Conservation (phyloP, 2,113 vertebrate species). For the Onychostruthus taczanowskii region DNA sequence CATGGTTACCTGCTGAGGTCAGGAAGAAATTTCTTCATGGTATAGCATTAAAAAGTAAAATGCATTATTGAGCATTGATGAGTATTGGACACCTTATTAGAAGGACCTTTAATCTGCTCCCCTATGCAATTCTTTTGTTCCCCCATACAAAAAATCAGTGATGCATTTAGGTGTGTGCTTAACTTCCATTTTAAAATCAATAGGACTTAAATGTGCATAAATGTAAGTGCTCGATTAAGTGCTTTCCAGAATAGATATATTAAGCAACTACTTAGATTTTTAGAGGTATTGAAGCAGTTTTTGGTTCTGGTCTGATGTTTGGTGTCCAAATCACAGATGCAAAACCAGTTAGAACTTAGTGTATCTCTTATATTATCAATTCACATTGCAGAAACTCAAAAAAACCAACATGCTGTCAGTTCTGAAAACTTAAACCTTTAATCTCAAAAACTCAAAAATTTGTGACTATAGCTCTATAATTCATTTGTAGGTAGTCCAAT, state of each 20-base stretch:
- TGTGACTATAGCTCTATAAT: not conserved
- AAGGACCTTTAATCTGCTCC: constrained; percentile 17
- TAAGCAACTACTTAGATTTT: constrained; percentile 13
- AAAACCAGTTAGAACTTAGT: not conserved
- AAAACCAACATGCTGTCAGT: not conserved
- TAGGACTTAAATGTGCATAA: not conserved
- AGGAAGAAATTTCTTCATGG: constrained; percentile 38
- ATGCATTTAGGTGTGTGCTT: not conserved
- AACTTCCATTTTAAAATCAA: constrained; percentile 43
- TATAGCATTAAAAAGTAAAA: constrained; percentile 27
- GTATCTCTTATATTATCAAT: not conserved
- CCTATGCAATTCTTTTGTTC: not conserved
- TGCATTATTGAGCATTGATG: constrained; percentile 24
- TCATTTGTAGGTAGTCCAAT: not conserved
- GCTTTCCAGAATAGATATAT: not conserved
- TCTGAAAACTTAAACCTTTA: not conserved
- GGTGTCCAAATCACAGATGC: not conserved
- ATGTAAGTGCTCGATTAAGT: not conserved
- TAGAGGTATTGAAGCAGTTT: not conserved
- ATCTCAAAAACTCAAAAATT: not conserved
- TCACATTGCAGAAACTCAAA: not conserved
- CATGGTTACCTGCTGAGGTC: constrained; percentile 44
- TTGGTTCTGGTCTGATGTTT: not conserved
- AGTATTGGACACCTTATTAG: constrained; percentile 13
- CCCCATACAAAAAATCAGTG: not conserved